phyloP scores from a whole-genome alignment of 2,797 vertebrate genomes.

The Sternarchorhynchus goeldii region DNA sequence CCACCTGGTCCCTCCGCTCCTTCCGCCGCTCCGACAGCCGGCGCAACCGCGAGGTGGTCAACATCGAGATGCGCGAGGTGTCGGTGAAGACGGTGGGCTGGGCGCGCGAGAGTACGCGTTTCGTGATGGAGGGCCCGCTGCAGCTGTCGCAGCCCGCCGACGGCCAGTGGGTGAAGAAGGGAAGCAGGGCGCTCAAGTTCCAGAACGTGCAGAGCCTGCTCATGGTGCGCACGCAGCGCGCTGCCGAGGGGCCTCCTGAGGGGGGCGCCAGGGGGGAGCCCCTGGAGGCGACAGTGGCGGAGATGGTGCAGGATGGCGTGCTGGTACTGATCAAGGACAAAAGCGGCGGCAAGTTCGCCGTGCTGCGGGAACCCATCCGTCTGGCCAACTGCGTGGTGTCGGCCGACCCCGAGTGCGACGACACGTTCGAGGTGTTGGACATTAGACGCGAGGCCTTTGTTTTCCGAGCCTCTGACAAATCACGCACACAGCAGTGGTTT shows the following conservation, averaged over 20 bases:
- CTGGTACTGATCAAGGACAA: constrained; percentile 92
- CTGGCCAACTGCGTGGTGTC: constrained; percentile 90
- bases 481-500: constrained; percentile 91
- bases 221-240: constrained; percentile 80
- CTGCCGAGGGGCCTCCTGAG: constrained; percentile 62
- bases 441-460: constrained; percentile 88
- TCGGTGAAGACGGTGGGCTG: constrained; percentile 89
- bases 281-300: constrained; percentile 66
- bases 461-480: constrained; percentile 85
- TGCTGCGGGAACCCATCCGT: constrained; percentile 87
- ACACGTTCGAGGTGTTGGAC: constrained; percentile 91
- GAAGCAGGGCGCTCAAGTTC: constrained; percentile 89
- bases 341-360: constrained; percentile 87
- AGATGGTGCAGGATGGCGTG: constrained; percentile 81
- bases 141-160: constrained; percentile 89
- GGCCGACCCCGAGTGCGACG: constrained; percentile 83
- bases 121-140: constrained; percentile 89
- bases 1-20: constrained; percentile 87
- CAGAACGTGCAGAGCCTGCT: constrained; percentile 90
- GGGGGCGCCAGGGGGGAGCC: constrained; percentile 61
- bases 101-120: constrained; percentile 85
- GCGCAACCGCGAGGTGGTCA: constrained; percentile 88
- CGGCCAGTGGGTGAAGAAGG: constrained; percentile 90
- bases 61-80: constrained; percentile 89
- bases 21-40: constrained; percentile 87